A percentile compares a stretch with the other conserved stretches of the same genome.
phyloP scores from a whole-genome alignment of 2,888 invertebrate species.

The Nomada fucata region DNA sequence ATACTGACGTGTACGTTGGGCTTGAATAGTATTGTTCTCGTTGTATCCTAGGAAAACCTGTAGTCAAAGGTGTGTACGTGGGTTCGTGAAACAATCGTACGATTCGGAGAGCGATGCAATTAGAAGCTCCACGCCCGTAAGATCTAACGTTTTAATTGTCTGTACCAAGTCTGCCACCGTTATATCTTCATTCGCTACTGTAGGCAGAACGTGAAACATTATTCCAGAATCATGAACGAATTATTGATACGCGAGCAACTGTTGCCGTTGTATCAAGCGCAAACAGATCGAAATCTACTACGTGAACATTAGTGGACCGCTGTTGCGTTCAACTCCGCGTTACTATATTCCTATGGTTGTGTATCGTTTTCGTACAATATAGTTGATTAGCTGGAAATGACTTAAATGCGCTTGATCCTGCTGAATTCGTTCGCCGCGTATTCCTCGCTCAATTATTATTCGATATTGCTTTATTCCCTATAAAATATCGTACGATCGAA shows the following conservation, averaged over 20 bases:
- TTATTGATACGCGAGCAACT: conserved; percentile 42
- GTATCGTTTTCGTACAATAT: conserved; percentile 35
- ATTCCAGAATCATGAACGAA: conserved; percentile 37
- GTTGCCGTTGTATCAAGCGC: conserved; percentile 57
- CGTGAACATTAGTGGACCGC: conserved; percentile 47
- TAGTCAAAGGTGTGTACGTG: conserved; percentile 7
- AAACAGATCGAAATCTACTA: conserved; percentile 44
- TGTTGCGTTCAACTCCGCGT: conserved; percentile 28
- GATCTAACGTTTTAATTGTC: conserved; percentile 16
- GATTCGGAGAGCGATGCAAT: conserved; percentile 8
- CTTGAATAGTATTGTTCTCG: conserved; percentile 36
- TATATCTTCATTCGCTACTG: conserved; percentile 30
- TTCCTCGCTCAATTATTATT: conserved; percentile 66
- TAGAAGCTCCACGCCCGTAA: not conserved
- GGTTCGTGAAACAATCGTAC: not conserved
- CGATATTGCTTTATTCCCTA: conserved; percentile 70
- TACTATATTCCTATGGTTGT: conserved; percentile 44
- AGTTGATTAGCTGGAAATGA: conserved; percentile 52
- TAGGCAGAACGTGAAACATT: conserved; percentile 50
- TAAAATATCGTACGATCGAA: conserved; percentile 54
- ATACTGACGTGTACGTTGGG: conserved; percentile 9
- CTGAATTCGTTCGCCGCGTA: conserved; percentile 32
- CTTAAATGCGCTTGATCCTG: conserved; percentile 47
- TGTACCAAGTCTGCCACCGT: conserved; percentile 27
- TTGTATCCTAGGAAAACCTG: conserved; percentile 34